These are phyloP conservation scores for Venturia canescens DNA, from an alignment of 1,140 invertebrate genomes.

Conservation along the genomic window DNA sequence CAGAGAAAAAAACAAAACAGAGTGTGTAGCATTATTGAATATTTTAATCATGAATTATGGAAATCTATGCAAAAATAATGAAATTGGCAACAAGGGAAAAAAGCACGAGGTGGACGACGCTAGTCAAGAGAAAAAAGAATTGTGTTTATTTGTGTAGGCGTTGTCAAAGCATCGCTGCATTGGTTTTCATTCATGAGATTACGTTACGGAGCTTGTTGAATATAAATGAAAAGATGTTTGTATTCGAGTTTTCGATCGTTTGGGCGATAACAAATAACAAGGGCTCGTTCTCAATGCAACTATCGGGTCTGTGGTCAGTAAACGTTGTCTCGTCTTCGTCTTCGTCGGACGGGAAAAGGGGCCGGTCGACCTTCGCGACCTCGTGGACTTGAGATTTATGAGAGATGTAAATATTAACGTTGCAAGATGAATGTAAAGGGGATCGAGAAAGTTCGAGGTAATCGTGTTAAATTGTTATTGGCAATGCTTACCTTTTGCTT, in stretches of 20 bases:
- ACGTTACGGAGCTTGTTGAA: no score
- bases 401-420: constrained; percentile 11
- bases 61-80: neutral
- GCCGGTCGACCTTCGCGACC: constrained; percentile 40
- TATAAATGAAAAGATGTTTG: no score
- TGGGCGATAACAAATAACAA: no score
- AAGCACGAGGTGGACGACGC: neutral
- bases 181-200: neutral
- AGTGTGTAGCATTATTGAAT: neutral
- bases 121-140: neutral
- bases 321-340: constrained; percentile 8
- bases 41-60: neutral
- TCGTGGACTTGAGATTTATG: constrained; percentile 23
- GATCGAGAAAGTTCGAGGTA: neutral
- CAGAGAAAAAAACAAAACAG: neutral
- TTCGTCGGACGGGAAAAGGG: neutral
- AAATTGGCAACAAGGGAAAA: neutral
- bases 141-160: neutral
- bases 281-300: neutral
- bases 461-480: neutral
- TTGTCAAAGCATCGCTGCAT: neutral
- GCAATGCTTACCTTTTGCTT: constrained; percentile 66
- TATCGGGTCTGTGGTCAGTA: constrained; percentile 33
- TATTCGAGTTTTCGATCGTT: no score
- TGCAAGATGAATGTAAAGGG: neutral